Evolutionary conservation across 2,797 vertebrate genomes (phyloP).

Genomic region (Sebastes baramenuke): DNA sequence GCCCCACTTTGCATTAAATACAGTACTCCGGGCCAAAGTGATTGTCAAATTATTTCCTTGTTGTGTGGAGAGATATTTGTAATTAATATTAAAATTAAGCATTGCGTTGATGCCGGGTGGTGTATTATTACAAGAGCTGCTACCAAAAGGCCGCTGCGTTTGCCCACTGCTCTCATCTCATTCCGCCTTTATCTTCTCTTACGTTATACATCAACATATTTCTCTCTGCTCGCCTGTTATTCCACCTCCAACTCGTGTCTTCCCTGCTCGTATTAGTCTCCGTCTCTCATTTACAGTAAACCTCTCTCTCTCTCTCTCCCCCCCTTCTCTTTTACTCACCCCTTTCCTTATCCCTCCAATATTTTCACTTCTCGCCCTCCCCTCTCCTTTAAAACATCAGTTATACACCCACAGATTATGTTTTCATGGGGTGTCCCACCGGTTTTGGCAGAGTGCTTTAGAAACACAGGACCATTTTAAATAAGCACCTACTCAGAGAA

Average conservation of each 20-base stretch:
- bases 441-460: slow-evolving; percentile 74
- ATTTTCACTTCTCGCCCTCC: slow-evolving; percentile 51
- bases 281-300: slow-evolving; percentile 40
- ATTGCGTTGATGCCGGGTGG: slow-evolving; percentile 76
- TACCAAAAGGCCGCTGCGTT: slow-evolving; percentile 67
- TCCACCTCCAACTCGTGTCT: slow-evolving; percentile 26
- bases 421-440: slow-evolving; percentile 75
- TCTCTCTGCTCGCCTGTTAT: slow-evolving; percentile 47
- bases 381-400: slow-evolving; percentile 74
- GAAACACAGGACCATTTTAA: slow-evolving; percentile 78
- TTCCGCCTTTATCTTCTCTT: slow-evolving; percentile 31
- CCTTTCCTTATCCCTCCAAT: slow-evolving; percentile 37
- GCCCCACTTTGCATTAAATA: slow-evolving; percentile 87
- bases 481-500: slow-evolving; percentile 77
- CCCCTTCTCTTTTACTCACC: background rate
- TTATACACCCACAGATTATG: slow-evolving; percentile 74
- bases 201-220: slow-evolving; percentile 41
- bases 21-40: slow-evolving; percentile 86
- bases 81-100: slow-evolving; percentile 89
- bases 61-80: slow-evolving; percentile 85
- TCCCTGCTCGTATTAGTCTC: slow-evolving; percentile 14
- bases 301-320: slow-evolving; percentile 3
- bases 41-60: slow-evolving; percentile 86
- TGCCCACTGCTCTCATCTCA: slow-evolving; percentile 51
- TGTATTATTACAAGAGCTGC: slow-evolving; percentile 81